phyloP scores from a whole-genome alignment of 2,113 vertebrate genomes.

The Strix aluco region DNA sequence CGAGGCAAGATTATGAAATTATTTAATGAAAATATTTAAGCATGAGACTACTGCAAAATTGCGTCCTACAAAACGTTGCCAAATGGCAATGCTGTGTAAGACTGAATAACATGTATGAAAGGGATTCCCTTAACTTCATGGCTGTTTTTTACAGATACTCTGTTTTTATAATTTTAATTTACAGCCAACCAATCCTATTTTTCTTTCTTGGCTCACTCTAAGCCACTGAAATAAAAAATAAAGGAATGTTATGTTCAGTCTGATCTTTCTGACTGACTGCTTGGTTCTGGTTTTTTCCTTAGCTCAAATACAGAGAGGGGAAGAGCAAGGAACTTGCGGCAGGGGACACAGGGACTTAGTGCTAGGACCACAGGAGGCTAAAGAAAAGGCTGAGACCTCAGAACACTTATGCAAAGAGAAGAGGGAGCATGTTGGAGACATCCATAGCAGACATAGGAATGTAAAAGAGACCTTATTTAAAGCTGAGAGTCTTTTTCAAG shows the following conservation, averaged over 20 bases:
- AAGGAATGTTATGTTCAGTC: not conserved
- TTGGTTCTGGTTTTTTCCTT: not conserved
- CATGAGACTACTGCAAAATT: not conserved
- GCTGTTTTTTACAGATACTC: not conserved
- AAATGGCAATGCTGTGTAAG: not conserved
- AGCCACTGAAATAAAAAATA: not conserved
- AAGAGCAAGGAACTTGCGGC: not conserved
- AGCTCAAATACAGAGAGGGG: not conserved
- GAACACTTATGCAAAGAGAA: not conserved
- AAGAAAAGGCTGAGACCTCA: not conserved
- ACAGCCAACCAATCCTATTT: not conserved
- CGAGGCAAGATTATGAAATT: not conserved
- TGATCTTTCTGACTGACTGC: not conserved
- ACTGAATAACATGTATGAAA: not conserved
- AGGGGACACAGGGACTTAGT: not conserved
- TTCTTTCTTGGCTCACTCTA: not conserved
- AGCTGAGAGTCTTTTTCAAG: not conserved
- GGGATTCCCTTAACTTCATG: not conserved
- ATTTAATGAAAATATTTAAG: not conserved
- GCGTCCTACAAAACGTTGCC: not conserved
- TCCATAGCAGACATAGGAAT: not conserved
- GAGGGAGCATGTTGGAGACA: not conserved
- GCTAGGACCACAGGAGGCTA: not conserved
- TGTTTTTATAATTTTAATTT: not conserved
- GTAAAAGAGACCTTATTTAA: not conserved